A percentile compares a stretch with the other conserved stretches of the same genome.
Evolutionary conservation across 2,113 vertebrate species (phyloP).

Genomic region (Sisor rabdophorus): DNA sequence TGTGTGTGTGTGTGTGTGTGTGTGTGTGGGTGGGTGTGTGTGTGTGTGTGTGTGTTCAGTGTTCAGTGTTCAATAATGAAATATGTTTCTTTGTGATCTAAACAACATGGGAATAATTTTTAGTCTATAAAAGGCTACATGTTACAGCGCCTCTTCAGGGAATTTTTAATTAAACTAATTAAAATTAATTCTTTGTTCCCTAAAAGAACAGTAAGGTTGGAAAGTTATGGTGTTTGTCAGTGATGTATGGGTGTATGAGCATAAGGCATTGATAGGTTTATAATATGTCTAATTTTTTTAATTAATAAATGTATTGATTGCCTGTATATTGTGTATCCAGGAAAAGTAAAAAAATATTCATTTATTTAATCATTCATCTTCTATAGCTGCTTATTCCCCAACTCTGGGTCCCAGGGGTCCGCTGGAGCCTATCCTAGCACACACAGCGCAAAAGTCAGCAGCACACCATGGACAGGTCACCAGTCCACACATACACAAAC

Average conservation of each 20-base stretch:
- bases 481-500: too few relatives aligned
- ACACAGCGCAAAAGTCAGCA: too few relatives aligned
- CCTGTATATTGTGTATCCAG: too few relatives aligned
- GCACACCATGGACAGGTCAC: too few relatives aligned
- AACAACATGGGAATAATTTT: neutral
- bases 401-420: too few relatives aligned
- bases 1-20: neutral
- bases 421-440: too few relatives aligned
- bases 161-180: conserved; percentile 23
- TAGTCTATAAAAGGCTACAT: neutral
- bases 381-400: too few relatives aligned
- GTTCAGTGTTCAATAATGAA: neutral
- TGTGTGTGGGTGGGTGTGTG: neutral
- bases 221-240: neutral
- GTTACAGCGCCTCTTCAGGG: conserved; percentile 3
- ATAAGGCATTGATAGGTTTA: neutral
- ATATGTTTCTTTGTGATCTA: conserved; percentile 11
- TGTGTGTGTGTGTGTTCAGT: neutral
- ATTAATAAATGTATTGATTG: too few relatives aligned
- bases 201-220: neutral
- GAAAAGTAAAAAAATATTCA: too few relatives aligned
- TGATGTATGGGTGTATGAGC: conserved; percentile 7
- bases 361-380: too few relatives aligned
- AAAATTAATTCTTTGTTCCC: conserved; percentile 25
- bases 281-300: too few relatives aligned